These are phyloP conservation scores for Eurytoma californica DNA, from an alignment of 2,888 invertebrate genomes.

Conservation along the genomic window DNA sequence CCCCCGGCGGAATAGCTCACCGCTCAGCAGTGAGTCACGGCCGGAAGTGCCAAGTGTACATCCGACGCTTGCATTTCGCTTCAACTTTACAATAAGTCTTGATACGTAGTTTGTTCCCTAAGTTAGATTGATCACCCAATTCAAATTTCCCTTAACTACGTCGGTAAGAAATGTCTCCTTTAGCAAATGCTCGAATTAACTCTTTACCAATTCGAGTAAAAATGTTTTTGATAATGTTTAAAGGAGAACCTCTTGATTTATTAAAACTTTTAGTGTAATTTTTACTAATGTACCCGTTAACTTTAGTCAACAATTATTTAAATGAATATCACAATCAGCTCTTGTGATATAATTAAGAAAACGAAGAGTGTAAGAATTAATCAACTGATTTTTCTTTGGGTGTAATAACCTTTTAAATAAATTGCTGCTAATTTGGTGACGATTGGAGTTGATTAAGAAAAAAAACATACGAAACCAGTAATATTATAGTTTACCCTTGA, in stretches of 20 bases:
- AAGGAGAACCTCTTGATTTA: too few species aligned
- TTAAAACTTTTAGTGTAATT: too few species aligned
- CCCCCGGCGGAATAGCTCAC: neutral
- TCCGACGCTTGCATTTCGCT: slow-evolving; percentile 4
- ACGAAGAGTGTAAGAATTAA: neutral
- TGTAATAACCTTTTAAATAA: neutral
- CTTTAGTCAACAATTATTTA: too few species aligned
- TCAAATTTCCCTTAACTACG: slow-evolving; percentile 6
- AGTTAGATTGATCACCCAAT: slow-evolving; percentile 17
- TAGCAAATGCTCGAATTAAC: too few species aligned
- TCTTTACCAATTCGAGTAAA: too few species aligned
- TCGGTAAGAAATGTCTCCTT: too few species aligned
- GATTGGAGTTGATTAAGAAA: too few species aligned
- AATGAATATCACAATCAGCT: too few species aligned
- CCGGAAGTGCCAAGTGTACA: slow-evolving; percentile 14
- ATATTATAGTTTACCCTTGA: too few species aligned
- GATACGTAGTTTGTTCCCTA: slow-evolving; percentile 38
- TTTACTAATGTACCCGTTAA: too few species aligned
- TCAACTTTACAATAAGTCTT: slow-evolving; percentile 42
- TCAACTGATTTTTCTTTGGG: slow-evolving; percentile 15
- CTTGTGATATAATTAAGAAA: neutral
- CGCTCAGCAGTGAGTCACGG: slow-evolving; percentile 34
- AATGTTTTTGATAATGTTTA: too few species aligned
- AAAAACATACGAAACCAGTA: too few species aligned
- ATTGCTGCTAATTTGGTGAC: neutral